Evolutionary conservation across 92 coral and sea anemone species (phyloP).

Genomic region (Palythoa caribaeorum): DNA sequence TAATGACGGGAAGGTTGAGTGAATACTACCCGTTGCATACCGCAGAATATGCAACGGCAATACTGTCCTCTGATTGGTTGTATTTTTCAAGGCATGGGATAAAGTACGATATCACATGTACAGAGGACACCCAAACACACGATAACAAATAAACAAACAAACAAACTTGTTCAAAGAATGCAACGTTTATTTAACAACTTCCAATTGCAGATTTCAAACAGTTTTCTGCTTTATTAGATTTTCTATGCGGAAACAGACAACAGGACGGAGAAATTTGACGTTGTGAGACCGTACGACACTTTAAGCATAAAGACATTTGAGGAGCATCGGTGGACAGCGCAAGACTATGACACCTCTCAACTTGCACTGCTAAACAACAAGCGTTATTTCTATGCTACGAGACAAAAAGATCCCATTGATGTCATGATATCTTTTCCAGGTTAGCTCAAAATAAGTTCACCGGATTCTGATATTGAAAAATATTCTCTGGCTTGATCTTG

Average conservation of each 20-base stretch:
- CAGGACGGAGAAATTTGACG: constrained; percentile 55
- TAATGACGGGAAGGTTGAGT: no score
- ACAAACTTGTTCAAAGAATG: background rate
- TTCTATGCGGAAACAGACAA: constrained; percentile 61
- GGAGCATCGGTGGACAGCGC: constrained; percentile 81
- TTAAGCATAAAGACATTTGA: constrained; percentile 76
- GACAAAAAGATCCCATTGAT: background rate
- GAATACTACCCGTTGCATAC: no score
- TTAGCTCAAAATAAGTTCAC: constrained; percentile 43
- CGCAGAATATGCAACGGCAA: no score
- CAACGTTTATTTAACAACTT: background rate
- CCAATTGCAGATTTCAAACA: background rate
- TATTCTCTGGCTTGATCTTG: background rate
- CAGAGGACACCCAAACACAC: no score
- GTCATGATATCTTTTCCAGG: constrained; percentile 35
- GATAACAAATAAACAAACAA: no score
- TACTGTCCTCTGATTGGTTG: no score
- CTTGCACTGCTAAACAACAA: constrained; percentile 65
- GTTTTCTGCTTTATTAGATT: constrained; percentile 52
- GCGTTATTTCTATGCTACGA: constrained; percentile 55
- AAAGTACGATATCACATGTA: no score
- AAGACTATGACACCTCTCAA: constrained; percentile 74
- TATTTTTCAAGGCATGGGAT: no score
- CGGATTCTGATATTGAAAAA: constrained; percentile 39
- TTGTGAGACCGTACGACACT: constrained; percentile 44